phyloP scores from a whole-genome alignment of 2,888 invertebrate genomes.

The Drosophila buzzatii region DNA sequence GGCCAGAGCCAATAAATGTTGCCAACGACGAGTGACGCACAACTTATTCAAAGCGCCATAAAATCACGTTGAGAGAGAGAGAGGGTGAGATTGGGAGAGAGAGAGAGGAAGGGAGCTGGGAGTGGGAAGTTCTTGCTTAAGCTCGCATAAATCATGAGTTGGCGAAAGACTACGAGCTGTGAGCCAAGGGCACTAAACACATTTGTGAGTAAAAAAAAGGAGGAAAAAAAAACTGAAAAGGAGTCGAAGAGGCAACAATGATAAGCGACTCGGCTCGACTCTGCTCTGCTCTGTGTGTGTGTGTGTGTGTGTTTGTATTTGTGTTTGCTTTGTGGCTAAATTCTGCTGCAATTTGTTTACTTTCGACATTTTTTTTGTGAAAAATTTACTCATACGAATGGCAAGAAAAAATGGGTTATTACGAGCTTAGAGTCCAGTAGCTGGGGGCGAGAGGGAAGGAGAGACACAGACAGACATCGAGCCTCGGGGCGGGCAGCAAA shows the following conservation, averaged over 20 bases:
- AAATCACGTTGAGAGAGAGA: constrained; percentile 35
- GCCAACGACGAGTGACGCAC: constrained; percentile 45
- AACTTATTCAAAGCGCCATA: constrained; percentile 73
- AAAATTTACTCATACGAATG: constrained; percentile 51
- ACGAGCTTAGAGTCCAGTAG: constrained; percentile 63
- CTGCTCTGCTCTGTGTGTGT: constrained; percentile 7
- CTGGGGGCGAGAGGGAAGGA: neutral
- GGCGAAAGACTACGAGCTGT: constrained; percentile 36
- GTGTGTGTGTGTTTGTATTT: constrained; percentile 24
- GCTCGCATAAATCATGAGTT: constrained; percentile 58
- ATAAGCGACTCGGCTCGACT: constrained; percentile 55
- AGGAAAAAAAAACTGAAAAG: constrained; percentile 11
- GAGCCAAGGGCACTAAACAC: constrained; percentile 56
- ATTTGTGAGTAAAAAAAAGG: constrained; percentile 53
- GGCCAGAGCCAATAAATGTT: constrained; percentile 62
- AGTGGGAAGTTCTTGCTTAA: constrained; percentile 6
- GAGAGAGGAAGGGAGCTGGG: neutral
- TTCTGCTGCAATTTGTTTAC: constrained; percentile 80
- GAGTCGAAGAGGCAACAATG: constrained; percentile 52
- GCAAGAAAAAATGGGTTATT: constrained; percentile 65
- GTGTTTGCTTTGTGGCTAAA: constrained; percentile 60
- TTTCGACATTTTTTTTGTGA: constrained; percentile 73
- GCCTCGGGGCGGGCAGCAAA: constrained; percentile 35
- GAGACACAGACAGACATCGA: neutral
- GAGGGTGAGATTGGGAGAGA: neutral